Conservation (phyloP, 1,140 invertebrate species). For the Neelides sp. region DNA sequence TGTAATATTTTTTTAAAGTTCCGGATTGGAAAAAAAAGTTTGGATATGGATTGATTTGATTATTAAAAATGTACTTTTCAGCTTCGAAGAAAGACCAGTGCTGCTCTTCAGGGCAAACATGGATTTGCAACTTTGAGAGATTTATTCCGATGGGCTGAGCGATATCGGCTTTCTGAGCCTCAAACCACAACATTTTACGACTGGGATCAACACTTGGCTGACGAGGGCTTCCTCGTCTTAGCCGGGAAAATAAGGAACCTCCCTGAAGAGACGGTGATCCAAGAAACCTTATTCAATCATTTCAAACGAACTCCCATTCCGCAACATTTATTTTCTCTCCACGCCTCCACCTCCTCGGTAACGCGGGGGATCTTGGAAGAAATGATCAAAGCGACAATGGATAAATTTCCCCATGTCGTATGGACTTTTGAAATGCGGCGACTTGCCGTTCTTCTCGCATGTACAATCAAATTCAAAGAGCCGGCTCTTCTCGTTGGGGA, state of each 20-base stretch:
- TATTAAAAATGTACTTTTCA: too few relatives aligned
- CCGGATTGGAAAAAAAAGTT: too few relatives aligned
- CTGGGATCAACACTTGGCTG: slow-evolving; percentile 93
- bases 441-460: slow-evolving; percentile 78
- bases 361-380: slow-evolving; percentile 57
- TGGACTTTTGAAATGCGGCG: slow-evolving; percentile 86
- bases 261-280: slow-evolving; percentile 64
- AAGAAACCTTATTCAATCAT: slow-evolving; percentile 66
- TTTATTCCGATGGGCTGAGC: slow-evolving; percentile 93
- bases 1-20: too few relatives aligned
- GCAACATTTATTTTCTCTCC: slow-evolving; percentile 43
- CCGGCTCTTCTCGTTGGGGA: slow-evolving; percentile 92
- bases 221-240: slow-evolving; percentile 91
- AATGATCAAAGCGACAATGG: slow-evolving; percentile 42
- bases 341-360: slow-evolving; percentile 58
- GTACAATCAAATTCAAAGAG: slow-evolving; percentile 82
- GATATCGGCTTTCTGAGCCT: slow-evolving; percentile 63
- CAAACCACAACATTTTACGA: slow-evolving; percentile 59
- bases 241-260: slow-evolving; percentile 79
- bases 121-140: slow-evolving; percentile 91
- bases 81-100: slow-evolving; percentile 63
- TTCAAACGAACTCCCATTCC: slow-evolving; percentile 64
- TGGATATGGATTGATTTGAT: slow-evolving; percentile 7
- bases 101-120: slow-evolving; percentile 83
- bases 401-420: slow-evolving; percentile 65